phyloP scores from a whole-genome alignment of 2,113 vertebrate genomes.

The Deroptyus accipitrinus region DNA sequence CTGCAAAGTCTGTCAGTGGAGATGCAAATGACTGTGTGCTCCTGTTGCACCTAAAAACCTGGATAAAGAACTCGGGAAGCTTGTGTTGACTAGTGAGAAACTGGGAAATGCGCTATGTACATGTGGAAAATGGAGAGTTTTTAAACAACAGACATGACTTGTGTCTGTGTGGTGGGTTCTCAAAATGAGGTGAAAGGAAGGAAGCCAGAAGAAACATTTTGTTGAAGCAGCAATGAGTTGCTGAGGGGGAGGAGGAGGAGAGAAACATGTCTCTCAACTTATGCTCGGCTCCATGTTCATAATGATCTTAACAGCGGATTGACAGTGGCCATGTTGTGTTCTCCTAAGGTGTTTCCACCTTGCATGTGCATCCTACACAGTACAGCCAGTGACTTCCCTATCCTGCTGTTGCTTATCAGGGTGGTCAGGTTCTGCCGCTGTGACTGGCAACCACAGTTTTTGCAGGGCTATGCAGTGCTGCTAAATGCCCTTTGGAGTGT shows the following conservation, averaged over 20 bases:
- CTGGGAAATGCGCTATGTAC: background rate
- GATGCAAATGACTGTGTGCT: background rate
- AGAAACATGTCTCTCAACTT: background rate
- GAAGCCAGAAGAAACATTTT: background rate
- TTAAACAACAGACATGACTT: background rate
- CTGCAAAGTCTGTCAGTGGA: background rate
- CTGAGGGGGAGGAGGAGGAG: background rate
- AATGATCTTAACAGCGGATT: background rate
- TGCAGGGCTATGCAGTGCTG: background rate
- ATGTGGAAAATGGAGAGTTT: background rate
- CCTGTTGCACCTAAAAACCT: background rate
- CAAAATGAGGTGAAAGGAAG: background rate
- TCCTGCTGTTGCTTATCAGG: background rate
- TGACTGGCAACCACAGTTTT: background rate
- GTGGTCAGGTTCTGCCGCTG: background rate
- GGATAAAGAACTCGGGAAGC: background rate
- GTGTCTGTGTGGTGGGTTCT: background rate
- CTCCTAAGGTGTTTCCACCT: background rate
- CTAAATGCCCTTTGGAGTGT: background rate
- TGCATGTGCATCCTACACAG: accelerated
- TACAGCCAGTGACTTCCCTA: background rate
- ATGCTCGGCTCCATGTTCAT: background rate
- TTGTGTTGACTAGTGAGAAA: background rate
- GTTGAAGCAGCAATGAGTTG: background rate
- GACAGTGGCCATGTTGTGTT: background rate